A percentile compares a stretch with the other conserved stretches of the same genome.
Evolutionary conservation across 2,888 invertebrate species (phyloP).

Genomic region (Tigriopus californicus): DNA sequence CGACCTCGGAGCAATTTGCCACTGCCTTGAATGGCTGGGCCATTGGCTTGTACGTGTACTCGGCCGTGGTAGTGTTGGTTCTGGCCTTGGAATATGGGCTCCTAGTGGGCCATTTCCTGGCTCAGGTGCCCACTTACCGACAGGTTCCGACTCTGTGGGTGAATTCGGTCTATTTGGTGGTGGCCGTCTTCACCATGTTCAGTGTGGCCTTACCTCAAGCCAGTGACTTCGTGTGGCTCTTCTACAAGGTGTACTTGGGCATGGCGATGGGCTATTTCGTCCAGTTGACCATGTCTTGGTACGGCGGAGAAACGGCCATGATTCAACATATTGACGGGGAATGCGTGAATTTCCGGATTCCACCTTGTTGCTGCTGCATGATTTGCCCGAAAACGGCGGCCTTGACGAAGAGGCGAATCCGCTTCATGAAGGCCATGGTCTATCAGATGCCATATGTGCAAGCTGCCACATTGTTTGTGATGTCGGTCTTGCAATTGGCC

Average conservation of each 20-base stretch:
- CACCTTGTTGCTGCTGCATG: background rate
- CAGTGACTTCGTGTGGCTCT: slow-evolving; percentile 7
- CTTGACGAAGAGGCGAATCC: background rate
- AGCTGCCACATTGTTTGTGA: background rate
- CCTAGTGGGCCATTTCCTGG: background rate
- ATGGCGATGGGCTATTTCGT: slow-evolving; percentile 10
- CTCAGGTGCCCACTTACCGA: background rate
- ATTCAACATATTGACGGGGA: background rate
- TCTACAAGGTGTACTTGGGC: slow-evolving; percentile 2
- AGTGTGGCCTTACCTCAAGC: slow-evolving; percentile 2
- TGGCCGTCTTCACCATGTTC: background rate
- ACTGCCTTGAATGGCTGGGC: background rate
- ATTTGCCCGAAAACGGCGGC: background rate
- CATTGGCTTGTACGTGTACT: background rate
- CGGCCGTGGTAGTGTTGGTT: background rate
- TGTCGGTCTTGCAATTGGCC: background rate
- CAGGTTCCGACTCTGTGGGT: slow-evolving; percentile 4
- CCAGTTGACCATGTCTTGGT: slow-evolving; percentile 2
- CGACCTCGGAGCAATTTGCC: background rate
- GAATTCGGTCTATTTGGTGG: background rate
- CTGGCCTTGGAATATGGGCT: background rate
- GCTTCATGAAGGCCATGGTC: background rate
- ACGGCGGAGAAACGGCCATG: slow-evolving; percentile 6
- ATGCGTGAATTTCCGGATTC: background rate
- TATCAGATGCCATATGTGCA: background rate